A percentile compares a stretch with the other conserved stretches of the same genome.
phyloP scores from a whole-genome alignment of 2,888 invertebrate species.

The Geophilus truncorum region DNA sequence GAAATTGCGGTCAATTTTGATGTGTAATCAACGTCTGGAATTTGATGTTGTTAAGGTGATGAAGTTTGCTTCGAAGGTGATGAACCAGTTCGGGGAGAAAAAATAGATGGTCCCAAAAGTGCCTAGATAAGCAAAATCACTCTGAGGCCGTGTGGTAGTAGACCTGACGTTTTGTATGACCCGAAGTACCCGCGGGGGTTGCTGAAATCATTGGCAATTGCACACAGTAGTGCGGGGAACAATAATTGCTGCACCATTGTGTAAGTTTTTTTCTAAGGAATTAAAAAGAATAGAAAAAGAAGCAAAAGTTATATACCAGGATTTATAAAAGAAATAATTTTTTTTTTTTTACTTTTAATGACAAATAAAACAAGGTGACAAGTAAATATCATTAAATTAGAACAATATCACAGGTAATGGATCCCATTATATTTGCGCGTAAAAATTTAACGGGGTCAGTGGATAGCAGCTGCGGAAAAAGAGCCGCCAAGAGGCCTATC shows the following conservation, averaged over 20 bases:
- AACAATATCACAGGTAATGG: too few relatives aligned
- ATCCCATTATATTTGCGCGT: background rate
- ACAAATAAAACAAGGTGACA: background rate
- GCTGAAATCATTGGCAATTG: conserved; percentile 21
- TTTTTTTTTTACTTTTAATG: background rate
- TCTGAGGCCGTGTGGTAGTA: background rate
- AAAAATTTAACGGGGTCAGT: background rate
- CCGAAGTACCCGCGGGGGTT: background rate
- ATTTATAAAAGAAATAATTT: too few relatives aligned
- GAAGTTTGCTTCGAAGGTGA: background rate
- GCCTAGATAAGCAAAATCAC: conserved; percentile 14
- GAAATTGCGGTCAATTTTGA: background rate
- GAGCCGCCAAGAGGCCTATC: background rate
- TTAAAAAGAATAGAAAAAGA: background rate
- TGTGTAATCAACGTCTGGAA: background rate
- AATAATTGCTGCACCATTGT: background rate
- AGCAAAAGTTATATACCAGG: background rate
- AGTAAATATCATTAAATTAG: background rate
- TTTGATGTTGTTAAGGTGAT: background rate
- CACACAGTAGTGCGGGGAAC: background rate
- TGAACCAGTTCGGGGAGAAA: background rate
- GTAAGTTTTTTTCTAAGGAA: background rate
- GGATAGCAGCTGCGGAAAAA: background rate
- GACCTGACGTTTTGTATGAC: background rate
- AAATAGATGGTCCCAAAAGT: background rate